phyloP scores from a whole-genome alignment of 2,113 vertebrate genomes.

The Coracopsis vasa region DNA sequence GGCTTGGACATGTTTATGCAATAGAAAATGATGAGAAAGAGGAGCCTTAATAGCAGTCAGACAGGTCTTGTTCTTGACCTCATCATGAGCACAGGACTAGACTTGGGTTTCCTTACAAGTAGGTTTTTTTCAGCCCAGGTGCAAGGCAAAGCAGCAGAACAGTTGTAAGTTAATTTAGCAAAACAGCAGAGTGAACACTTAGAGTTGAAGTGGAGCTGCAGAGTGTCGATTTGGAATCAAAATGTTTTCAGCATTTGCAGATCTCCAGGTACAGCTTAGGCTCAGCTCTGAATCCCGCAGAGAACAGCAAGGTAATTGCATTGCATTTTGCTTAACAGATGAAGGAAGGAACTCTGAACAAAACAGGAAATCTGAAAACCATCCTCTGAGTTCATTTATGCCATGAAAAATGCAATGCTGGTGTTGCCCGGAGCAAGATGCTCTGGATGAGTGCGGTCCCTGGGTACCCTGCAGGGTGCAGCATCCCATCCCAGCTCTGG shows the following conservation, averaged over 20 bases:
- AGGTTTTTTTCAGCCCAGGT: background rate
- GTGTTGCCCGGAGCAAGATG: fast-evolving
- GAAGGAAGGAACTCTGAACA: background rate
- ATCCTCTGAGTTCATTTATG: background rate
- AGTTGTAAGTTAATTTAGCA: background rate
- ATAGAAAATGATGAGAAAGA: conserved; percentile 31
- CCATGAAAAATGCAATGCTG: background rate
- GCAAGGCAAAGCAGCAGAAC: background rate
- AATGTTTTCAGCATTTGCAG: background rate
- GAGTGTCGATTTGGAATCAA: background rate
- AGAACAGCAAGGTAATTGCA: background rate
- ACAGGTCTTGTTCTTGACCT: background rate
- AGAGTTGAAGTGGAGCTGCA: background rate
- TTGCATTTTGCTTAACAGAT: background rate
- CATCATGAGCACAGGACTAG: background rate
- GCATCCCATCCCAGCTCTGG: background rate
- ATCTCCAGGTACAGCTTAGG: background rate
- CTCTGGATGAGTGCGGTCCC: background rate
- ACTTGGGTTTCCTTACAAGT: background rate
- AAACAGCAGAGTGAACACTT: background rate
- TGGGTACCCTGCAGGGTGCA: background rate
- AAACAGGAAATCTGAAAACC: background rate
- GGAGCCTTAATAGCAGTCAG: conserved; percentile 38
- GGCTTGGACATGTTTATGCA: conserved; percentile 8
- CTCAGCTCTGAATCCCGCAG: background rate